Evolutionary conservation across 2,113 vertebrate genomes (phyloP).

Genomic region (Tetrao urogallus): DNA sequence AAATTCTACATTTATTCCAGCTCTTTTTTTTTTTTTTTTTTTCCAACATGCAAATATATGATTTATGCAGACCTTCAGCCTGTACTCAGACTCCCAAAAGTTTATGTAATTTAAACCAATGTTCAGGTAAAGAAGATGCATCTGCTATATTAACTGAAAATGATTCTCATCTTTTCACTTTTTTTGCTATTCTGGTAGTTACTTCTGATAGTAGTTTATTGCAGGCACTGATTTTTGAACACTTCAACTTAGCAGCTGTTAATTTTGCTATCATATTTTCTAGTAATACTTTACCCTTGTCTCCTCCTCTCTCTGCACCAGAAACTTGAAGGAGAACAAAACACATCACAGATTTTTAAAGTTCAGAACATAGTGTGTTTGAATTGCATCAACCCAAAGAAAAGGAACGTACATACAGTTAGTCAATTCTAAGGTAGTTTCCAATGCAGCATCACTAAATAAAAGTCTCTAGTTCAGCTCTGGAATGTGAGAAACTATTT

Average conservation of each 20-base stretch:
- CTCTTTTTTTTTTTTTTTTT: background rate
- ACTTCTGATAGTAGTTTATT: background rate
- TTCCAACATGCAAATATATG: background rate
- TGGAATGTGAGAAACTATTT: slow-evolving; percentile 83
- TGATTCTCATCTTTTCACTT: background rate
- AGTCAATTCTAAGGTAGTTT: slow-evolving; percentile 35
- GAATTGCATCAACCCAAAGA: background rate
- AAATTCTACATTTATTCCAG: background rate
- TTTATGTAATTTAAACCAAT: background rate
- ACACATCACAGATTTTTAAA: background rate
- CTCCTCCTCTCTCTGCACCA: background rate
- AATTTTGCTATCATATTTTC: background rate
- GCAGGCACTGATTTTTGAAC: background rate
- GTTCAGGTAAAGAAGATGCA: background rate
- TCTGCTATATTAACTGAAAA: background rate
- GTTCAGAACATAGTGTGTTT: background rate
- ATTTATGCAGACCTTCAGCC: background rate
- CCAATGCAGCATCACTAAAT: background rate
- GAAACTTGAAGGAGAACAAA: background rate
- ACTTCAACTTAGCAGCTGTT: background rate
- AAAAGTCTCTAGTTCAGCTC: slow-evolving; percentile 58
- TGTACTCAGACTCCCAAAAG: background rate
- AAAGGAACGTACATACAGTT: background rate
- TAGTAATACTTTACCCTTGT: background rate
- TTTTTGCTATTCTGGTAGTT: background rate